Conservation (phyloP, 2,113 vertebrate species). For the Cochlearius cochlearius region DNA sequence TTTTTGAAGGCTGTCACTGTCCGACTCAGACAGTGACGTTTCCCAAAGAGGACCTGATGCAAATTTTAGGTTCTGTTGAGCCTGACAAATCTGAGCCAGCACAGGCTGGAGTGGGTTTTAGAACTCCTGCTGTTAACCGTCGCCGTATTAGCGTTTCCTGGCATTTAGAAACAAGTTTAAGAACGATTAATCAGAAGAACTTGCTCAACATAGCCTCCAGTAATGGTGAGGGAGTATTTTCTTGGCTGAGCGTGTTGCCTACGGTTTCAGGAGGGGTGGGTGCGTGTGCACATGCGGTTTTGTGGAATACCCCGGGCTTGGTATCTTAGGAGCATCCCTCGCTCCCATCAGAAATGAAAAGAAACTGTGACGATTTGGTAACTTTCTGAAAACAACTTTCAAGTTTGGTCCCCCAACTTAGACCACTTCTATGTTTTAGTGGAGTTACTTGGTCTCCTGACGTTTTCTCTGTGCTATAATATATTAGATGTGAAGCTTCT, state of each 20-base stretch:
- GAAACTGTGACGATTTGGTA: neutral
- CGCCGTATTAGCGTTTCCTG: neutral
- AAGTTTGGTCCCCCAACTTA: neutral
- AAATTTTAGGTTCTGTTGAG: neutral
- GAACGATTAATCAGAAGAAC: constrained; percentile 16
- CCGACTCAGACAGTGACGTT: neutral
- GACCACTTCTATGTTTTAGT: neutral
- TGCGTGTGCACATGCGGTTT: neutral
- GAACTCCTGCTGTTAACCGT: neutral
- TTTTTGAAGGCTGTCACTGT: neutral
- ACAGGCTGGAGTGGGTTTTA: neutral
- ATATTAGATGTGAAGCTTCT: neutral
- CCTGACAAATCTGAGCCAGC: neutral
- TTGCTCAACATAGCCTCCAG: constrained; percentile 32
- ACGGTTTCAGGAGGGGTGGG: neutral
- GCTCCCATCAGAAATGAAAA: neutral
- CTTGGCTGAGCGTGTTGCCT: neutral
- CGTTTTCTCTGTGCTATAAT: neutral
- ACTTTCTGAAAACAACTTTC: neutral
- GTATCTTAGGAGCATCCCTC: neutral
- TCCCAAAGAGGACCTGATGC: neutral
- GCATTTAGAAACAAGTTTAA: constrained; percentile 39
- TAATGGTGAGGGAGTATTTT: neutral
- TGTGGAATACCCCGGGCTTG: neutral
- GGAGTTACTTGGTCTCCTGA: neutral